Evolutionary conservation across 2,113 vertebrate species (phyloP).

Genomic region (Pituophis catenifer): DNA sequence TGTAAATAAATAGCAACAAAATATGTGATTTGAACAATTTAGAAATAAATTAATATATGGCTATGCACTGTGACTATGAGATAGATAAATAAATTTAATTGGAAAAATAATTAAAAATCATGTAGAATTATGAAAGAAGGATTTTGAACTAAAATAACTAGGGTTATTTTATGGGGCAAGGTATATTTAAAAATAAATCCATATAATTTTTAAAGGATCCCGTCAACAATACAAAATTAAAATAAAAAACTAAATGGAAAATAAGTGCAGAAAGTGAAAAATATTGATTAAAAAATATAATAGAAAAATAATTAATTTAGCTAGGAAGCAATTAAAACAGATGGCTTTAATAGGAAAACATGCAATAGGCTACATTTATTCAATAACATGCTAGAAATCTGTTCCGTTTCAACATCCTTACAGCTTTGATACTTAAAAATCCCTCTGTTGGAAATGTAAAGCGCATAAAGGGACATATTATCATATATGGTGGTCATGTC

Average conservation of each 20-base stretch:
- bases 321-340: neutral
- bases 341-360: neutral
- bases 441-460: too few species aligned
- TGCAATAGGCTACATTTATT: neutral
- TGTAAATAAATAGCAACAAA: neutral
- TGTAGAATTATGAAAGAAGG: neutral
- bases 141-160: neutral
- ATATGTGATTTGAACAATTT: neutral
- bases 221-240: neutral
- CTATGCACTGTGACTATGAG: neutral
- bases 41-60: neutral
- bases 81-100: neutral
- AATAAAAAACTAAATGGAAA: neutral
- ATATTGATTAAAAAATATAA: neutral
- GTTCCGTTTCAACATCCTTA: neutral
- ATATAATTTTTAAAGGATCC: neutral
- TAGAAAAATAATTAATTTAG: neutral
- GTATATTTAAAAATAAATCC: neutral
- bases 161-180: neutral
- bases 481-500: too few species aligned
- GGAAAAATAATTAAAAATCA: neutral
- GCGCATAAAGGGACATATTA: too few species aligned
- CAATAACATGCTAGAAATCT: neutral
- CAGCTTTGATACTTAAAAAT: neutral
- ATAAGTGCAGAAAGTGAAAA: neutral